These are phyloP conservation scores for Drosophila neotestacea DNA, from an alignment of 2,888 invertebrate genomes.

Conservation along the genomic window DNA sequence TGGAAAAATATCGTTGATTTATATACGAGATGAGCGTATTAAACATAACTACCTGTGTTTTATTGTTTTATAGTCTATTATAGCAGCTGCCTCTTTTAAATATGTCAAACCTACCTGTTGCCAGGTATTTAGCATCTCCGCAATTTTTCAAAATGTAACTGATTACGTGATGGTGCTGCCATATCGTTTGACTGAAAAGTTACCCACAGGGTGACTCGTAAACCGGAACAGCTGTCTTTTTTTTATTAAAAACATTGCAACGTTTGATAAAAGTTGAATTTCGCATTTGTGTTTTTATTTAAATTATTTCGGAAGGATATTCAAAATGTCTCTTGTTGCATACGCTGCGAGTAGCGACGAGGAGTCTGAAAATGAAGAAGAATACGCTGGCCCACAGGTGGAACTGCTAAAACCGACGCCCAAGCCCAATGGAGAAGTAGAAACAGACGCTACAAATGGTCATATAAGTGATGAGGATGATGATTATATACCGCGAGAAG, in stretches of 20 bases:
- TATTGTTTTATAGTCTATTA: slow-evolving; percentile 40
- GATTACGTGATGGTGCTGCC: slow-evolving; percentile 5
- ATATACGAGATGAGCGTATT: slow-evolving; percentile 17
- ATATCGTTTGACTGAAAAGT: background rate
- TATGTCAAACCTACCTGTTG: slow-evolving; percentile 36
- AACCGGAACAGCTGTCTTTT: slow-evolving; percentile 38
- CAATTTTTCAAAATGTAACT: slow-evolving; percentile 17
- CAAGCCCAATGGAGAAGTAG: background rate
- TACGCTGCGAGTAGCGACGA: slow-evolving; percentile 87
- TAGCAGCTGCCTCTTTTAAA: slow-evolving; percentile 12
- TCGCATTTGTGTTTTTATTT: background rate
- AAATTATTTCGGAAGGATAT: background rate
- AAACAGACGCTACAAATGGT: slow-evolving; percentile 45
- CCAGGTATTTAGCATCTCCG: slow-evolving; percentile 17
- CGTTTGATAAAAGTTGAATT: slow-evolving; percentile 9
- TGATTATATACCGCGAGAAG: slow-evolving; percentile 60
- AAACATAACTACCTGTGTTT: slow-evolving; percentile 22
- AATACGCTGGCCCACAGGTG: slow-evolving; percentile 5
- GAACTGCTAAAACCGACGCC: slow-evolving; percentile 26
- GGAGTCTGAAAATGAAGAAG: slow-evolving; percentile 79
- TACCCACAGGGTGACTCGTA: slow-evolving; percentile 31
- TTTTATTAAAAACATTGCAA: slow-evolving; percentile 24
- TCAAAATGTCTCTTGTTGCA: slow-evolving; percentile 88
- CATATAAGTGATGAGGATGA: slow-evolving; percentile 83
- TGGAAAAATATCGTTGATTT: background rate